These are phyloP conservation scores for Acleris laterana DNA, from an alignment of 2,888 invertebrate species.

Conservation along the genomic window DNA sequence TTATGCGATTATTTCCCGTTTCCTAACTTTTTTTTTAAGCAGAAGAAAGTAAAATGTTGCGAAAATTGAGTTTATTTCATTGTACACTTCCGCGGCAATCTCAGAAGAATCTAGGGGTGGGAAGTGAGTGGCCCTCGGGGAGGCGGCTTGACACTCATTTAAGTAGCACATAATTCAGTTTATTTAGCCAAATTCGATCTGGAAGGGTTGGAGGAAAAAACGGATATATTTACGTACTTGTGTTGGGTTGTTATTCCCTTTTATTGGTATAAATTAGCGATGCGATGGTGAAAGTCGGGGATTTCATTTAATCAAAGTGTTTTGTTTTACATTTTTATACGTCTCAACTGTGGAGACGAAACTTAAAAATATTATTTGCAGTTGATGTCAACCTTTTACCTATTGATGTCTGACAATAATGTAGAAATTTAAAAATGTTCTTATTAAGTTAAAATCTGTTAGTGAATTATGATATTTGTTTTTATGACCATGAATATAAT, in stretches of 20 bases:
- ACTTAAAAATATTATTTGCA: no score
- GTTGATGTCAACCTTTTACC: no score
- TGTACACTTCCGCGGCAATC: conserved; percentile 48
- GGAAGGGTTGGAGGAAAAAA: conserved; percentile 59
- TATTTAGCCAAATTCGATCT: conserved; percentile 81
- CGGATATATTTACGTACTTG: conserved; percentile 43
- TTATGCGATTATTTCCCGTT: no score
- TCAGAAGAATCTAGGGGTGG: conserved; percentile 73
- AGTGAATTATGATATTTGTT: no score
- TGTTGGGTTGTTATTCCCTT: conserved; percentile 56
- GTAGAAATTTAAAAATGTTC: no score
- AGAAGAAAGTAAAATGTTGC: not conserved
- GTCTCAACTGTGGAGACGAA: no score
- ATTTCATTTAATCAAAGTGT: conserved; percentile 64
- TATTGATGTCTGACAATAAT: no score
- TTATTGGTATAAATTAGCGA: conserved; percentile 79
- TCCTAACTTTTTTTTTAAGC: no score
- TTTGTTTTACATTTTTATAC: conserved; percentile 4
- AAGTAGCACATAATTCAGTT: conserved; percentile 89
- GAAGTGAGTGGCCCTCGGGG: conserved; percentile 67
- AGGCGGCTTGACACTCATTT: conserved; percentile 85
- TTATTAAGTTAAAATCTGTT: no score
- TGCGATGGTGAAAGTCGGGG: conserved; percentile 51
- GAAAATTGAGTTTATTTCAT: conserved; percentile 47
- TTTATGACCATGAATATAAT: no score